Conservation (phyloP, 2,113 vertebrate species). For the Peromyscus leucopus region DNA sequence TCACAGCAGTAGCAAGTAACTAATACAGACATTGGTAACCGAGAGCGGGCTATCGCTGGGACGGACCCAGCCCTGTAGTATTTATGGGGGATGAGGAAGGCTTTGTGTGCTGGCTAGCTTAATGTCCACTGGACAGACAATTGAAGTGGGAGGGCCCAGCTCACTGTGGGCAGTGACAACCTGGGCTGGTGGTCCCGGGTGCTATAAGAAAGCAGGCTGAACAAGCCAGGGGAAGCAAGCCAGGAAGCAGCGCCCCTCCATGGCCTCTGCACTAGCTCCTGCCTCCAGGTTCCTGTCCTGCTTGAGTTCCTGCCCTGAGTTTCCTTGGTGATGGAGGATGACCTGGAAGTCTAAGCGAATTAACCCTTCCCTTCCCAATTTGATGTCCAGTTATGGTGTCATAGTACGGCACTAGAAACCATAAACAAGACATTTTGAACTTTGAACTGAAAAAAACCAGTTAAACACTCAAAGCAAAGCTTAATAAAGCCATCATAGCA, state of each 20-base stretch:
- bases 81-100: background rate
- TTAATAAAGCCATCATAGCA: background rate
- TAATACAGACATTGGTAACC: background rate
- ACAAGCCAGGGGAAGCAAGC: background rate
- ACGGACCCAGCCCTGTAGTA: background rate
- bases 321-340: background rate
- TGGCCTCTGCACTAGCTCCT: background rate
- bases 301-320: background rate
- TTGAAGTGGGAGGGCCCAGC: background rate
- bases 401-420: background rate
- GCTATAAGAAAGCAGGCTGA: background rate
- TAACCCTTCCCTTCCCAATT: background rate
- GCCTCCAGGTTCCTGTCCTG: background rate
- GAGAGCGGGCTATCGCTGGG: background rate
- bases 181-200: background rate
- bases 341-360: background rate
- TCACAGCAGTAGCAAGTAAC: background rate
- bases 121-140: background rate
- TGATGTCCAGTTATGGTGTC: background rate
- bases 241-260: background rate
- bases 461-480: background rate
- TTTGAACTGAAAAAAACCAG: background rate
- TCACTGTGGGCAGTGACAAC: background rate
- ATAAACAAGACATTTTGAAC: background rate
- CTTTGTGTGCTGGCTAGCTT: background rate